phyloP scores from a whole-genome alignment of 2,113 vertebrate genomes.

The Aviceda subcristata region DNA sequence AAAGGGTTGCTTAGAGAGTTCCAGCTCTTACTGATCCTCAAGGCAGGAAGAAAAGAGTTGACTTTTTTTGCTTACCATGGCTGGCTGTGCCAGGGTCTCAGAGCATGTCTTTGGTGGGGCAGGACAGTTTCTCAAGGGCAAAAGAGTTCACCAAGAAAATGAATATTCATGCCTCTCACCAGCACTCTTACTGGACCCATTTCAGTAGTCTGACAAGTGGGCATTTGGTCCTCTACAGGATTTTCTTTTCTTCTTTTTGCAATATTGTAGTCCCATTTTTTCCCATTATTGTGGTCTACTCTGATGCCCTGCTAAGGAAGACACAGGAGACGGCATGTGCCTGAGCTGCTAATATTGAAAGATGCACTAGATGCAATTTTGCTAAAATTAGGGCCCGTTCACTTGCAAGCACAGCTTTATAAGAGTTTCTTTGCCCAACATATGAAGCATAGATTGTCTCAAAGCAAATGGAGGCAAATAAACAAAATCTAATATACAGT shows the following conservation, averaged over 20 bases:
- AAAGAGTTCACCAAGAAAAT: background rate
- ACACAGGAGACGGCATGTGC: background rate
- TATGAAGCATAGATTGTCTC: background rate
- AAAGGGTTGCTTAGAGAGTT: background rate
- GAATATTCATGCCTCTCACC: background rate
- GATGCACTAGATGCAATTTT: background rate
- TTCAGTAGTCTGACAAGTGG: background rate
- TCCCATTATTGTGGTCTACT: background rate
- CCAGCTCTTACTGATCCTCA: background rate
- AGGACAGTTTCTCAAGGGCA: background rate
- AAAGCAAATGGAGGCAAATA: background rate
- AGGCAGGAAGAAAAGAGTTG: background rate
- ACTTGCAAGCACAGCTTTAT: background rate
- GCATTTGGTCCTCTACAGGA: background rate
- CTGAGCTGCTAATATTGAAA: background rate
- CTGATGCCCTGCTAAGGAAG: background rate
- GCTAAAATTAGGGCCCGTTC: background rate
- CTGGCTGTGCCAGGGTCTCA: background rate
- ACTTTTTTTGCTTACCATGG: background rate
- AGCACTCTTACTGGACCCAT: background rate
- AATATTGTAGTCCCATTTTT: background rate
- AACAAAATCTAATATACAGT: background rate
- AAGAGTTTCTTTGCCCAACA: background rate
- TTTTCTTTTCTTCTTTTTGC: background rate
- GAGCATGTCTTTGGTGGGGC: background rate